Evolutionary conservation across 1,140 invertebrate genomes (phyloP), one percentile per base, ranked within the genome.

Genomic region (Cepaea nemoralis): DNA sequence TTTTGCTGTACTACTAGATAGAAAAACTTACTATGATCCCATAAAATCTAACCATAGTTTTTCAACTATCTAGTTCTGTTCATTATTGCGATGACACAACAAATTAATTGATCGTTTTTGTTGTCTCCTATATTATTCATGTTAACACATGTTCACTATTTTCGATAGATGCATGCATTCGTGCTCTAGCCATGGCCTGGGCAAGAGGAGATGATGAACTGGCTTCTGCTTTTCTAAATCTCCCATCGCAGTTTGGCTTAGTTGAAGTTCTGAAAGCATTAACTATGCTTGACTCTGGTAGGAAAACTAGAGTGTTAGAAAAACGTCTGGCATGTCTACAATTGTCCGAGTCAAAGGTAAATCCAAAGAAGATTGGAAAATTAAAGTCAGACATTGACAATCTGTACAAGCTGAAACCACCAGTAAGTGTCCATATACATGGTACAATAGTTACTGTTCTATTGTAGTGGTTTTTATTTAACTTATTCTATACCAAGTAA

Each of bases 361-460:
- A 83, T 27, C 79, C 86, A 8, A 82, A 82, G 33, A 91, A 87
- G 24, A 59, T 91, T 31, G 87, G 87, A 22, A 88, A 88, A 73
- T 45, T 90, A 37, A 91, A 90, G 79, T 88, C 86, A 63, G 86
- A 89, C 42, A 90, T 90, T 66, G 85, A 91, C 59, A 91, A 91
- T 82, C 78, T 90, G 31, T 88, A 87, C 39, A 85, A 77, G 24
- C 83, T 87, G 1, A 89, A 88, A 81, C 88, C 89, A 42, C 79
- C 83, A 19, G 88, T 89, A 85, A 87, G 85, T 86, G n/a, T n/a
- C n/a, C n/a, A n/a, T n/a, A n/a, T n/a, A n/a, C n/a, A n/a, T n/a
- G n/a, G n/a, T n/a, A n/a, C n/a, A n/a, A n/a, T n/a, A n/a, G n/a
- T n/a, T n/a, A n/a, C n/a, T n/a, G n/a, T n/a, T n/a, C n/a, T n/a